These are phyloP conservation scores for Drosophila formosana DNA, from an alignment of 2,888 invertebrate genomes.

Conservation along the genomic window DNA sequence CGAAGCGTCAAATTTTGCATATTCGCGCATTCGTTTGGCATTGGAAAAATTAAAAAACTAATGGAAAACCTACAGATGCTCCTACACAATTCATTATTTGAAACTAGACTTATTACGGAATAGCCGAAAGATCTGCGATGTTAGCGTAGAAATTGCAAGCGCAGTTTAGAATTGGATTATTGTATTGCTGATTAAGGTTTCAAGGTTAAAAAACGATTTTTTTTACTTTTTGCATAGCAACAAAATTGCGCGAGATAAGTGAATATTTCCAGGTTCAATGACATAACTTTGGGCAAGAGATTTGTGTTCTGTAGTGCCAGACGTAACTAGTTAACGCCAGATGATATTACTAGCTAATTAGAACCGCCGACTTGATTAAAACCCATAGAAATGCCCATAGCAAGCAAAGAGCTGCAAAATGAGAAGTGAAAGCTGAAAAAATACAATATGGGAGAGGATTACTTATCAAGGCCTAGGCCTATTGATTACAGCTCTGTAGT, in stretches of 20 bases:
- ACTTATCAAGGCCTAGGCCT: constrained; percentile 61
- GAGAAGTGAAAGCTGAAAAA: constrained; percentile 32
- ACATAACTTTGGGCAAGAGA: constrained; percentile 42
- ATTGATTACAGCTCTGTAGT: constrained; percentile 58
- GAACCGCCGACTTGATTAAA: constrained; percentile 45
- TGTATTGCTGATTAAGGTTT: neutral
- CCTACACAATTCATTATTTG: neutral
- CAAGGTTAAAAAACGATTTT: neutral
- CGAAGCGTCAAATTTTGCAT: constrained; percentile 37
- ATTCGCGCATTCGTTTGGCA: constrained; percentile 25
- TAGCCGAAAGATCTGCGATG: neutral
- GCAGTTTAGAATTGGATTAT: constrained; percentile 14
- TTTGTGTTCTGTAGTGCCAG: constrained; percentile 6
- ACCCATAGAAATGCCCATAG: constrained; percentile 64
- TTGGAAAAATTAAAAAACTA: constrained; percentile 43
- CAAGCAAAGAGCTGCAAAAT: constrained; percentile 7
- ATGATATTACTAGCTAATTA: constrained; percentile 1
- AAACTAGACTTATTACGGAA: neutral
- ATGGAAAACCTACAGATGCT: constrained; percentile 26
- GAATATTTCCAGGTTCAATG: constrained; percentile 57
- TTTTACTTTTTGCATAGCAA: constrained; percentile 52
- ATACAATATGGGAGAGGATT: constrained; percentile 10
- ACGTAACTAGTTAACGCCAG: constrained; percentile 24
- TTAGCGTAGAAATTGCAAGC: constrained; percentile 14
- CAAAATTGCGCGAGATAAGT: constrained; percentile 54